These are phyloP conservation scores for Megastigmus dorsalis DNA, from an alignment of 2,888 invertebrate genomes.

Conservation along the genomic window DNA sequence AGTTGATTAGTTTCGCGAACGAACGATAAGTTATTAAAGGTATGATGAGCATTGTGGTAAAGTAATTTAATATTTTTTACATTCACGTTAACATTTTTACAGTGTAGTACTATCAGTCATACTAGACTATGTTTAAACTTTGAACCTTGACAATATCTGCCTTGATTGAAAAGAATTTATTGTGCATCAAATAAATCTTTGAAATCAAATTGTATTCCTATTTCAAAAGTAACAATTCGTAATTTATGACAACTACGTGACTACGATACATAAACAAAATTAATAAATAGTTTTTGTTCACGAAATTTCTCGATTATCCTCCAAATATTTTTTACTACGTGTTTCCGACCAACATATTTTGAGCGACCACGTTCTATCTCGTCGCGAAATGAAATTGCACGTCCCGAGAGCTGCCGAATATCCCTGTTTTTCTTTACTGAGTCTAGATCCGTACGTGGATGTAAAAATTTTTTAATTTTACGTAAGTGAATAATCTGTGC, in stretches of 20 bases:
- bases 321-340: slow-evolving; percentile 9
- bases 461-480: slow-evolving; percentile 40
- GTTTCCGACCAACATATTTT: slow-evolving; percentile 28
- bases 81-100: not conserved
- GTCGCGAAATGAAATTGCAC: slow-evolving; percentile 33
- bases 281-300: slow-evolving; percentile 7
- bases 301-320: slow-evolving; percentile 32
- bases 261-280: too few species aligned
- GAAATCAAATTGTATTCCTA: not conserved
- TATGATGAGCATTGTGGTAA: too few species aligned
- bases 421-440: slow-evolving; percentile 38
- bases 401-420: slow-evolving; percentile 8
- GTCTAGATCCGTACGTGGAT: slow-evolving; percentile 31
- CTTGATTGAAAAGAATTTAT: too few species aligned
- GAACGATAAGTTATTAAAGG: too few species aligned
- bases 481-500: slow-evolving; percentile 46
- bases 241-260: not conserved
- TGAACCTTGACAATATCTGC: too few species aligned
- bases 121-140: too few species aligned
- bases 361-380: slow-evolving; percentile 12
- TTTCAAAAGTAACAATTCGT: not conserved
- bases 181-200: not conserved
- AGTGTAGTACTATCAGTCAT: too few species aligned
- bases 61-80: not conserved
- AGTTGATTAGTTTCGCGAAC: slow-evolving; percentile 34